Evolutionary conservation across 2,113 vertebrate species (phyloP).

Genomic region (Seriola aureovittata): DNA sequence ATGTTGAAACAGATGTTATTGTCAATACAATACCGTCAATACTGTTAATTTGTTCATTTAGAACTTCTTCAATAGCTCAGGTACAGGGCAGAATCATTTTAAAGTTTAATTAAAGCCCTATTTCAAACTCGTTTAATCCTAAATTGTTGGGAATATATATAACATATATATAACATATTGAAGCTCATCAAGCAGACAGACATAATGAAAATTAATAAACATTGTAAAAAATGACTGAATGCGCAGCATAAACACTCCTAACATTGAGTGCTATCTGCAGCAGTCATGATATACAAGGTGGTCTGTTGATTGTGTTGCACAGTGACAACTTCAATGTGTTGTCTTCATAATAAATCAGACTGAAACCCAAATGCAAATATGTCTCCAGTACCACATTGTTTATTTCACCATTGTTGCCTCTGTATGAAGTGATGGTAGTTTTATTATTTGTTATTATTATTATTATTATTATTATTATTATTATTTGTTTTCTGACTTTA

Average conservation of each 20-base stretch:
- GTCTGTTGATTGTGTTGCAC: not conserved
- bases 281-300: too few relatives aligned
- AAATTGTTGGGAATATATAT: too few relatives aligned
- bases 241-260: not conserved
- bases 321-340: not conserved
- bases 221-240: too few relatives aligned
- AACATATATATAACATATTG: too few relatives aligned
- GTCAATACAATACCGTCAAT: too few relatives aligned
- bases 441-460: not conserved
- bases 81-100: too few relatives aligned
- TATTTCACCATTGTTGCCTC: not conserved
- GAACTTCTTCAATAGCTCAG: too few relatives aligned
- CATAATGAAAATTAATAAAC: not conserved
- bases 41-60: too few relatives aligned
- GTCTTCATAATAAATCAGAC: not conserved
- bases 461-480: not conserved
- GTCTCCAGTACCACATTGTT: not conserved
- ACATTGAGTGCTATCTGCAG: not conserved
- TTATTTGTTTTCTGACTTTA: not conserved
- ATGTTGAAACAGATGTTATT: too few relatives aligned
- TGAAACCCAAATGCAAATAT: not conserved
- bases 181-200: not conserved
- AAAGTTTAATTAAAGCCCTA: too few relatives aligned
- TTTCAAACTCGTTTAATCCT: too few relatives aligned
- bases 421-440: not conserved